Evolutionary conservation across 2,113 vertebrate genomes (phyloP), one percentile per base, ranked within the genome.

Genomic region (Hippocampus barbouri): DNA sequence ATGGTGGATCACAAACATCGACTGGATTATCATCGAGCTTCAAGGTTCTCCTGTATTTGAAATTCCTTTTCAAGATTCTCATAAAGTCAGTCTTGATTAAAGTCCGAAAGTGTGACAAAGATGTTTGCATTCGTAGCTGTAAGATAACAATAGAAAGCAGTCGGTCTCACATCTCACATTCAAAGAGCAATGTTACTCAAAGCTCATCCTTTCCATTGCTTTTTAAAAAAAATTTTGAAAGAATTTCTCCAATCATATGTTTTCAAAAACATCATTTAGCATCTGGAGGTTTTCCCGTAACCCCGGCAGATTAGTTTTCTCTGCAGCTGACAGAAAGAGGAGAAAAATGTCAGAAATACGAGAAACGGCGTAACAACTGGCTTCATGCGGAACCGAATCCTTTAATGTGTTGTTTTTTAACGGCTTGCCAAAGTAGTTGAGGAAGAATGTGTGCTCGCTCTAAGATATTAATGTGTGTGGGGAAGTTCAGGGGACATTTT

Each of bases 341-440:
- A 43, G n/a, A 57, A 70, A 64, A 67, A 63, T 38, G 69, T 70
- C 64, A 47, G 74, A 74, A 78, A 69, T 69, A 41, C 38, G 68
- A 69, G 68, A 69, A 80, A 68, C 73, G 76, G 73, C 84, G 76
- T 69, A 82, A 83, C 83, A 87, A 85, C 82, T 84, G 81, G 79
- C 56, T 68, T 84, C 79, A 81, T 76, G 85, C 80, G 82, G 86
- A 87, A 87, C 85, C 73, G 73, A 81, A 81, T 57, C 67, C 70
- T 88, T 88, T 87, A 87, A 89, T 90, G 78, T 85, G 76, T 78
- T 82, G 64, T 66, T 88, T 83, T 86, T 86, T 81, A 84, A 89
- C 83, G 77, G 66, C 64, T 81, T 87, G 88, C 90, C 91, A 91
- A 85, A 91, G 81, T 88, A 68, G 47, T 85, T 86, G 71, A 81